Percentiles rank a stretch among this genome's conserved stretches.
Evolutionary conservation across 2,113 vertebrate species (phyloP).

Genomic region (Scomber colias): DNA sequence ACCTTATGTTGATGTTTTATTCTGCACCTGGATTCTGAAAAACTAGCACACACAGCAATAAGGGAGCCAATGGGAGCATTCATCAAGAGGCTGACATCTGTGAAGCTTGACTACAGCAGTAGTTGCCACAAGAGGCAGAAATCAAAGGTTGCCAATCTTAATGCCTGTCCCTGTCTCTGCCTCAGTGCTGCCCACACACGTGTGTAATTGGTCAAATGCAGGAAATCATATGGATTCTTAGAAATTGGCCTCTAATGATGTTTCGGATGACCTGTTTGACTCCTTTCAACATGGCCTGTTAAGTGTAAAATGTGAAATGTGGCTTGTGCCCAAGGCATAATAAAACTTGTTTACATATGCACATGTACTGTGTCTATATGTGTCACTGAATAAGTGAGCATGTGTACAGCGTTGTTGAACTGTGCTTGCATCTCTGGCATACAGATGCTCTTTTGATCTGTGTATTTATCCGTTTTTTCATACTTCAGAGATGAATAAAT

Average conservation of each 20-base stretch:
- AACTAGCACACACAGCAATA: neutral
- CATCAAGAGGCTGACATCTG: conserved; percentile 50
- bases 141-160: conserved; percentile 34
- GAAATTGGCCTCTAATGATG: conserved; percentile 37
- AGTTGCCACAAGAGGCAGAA: conserved; percentile 26
- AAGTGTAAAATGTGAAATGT: conserved; percentile 50
- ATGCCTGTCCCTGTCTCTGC: conserved; percentile 1
- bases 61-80: conserved; percentile 34
- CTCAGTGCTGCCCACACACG: conserved; percentile 34
- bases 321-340: conserved; percentile 17
- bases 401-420: conserved; percentile 16
- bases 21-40: conserved; percentile 14
- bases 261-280: conserved; percentile 54
- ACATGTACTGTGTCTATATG: conserved; percentile 18
- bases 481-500: conserved; percentile 59
- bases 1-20: conserved; percentile 1
- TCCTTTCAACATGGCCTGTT: conserved; percentile 20
- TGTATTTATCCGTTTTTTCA: conserved; percentile 23
- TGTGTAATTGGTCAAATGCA: conserved; percentile 53
- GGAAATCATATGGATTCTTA: conserved; percentile 8
- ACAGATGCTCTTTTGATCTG: conserved; percentile 52
- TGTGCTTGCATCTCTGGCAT: conserved; percentile 13
- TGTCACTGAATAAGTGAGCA: conserved; percentile 21
- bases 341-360: conserved; percentile 23
- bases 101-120: conserved; percentile 32